Base-by-base conservation (phyloP, 2,888 invertebrate genomes). In the Noctua pronuba region DNA sequence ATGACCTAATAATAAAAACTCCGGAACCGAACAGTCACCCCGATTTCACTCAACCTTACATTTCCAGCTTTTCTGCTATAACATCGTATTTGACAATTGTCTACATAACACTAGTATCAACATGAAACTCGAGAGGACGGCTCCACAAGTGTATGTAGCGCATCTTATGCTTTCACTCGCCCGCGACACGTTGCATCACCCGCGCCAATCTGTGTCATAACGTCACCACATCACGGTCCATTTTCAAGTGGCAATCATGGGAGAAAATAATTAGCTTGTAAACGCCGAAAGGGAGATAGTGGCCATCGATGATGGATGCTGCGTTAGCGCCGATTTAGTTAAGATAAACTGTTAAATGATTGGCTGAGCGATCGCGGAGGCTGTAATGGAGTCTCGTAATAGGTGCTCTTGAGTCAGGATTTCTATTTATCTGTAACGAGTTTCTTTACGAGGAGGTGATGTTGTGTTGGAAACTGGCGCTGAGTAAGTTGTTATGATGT, bases 231-330 rank as follows among this genome's bases (percentile, higher is more conserved):
- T 3, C 67, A 73, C 60, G 76, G 82, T 86, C 46, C 52, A 68
- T 82, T 80, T 77, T 86, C 68, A 73, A 80, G 28, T 75, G 76
- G 65, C 72, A 65, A 55, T 64, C 41, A n/a, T 21, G 75, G 60
- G 85, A 87, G 88, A 88, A 88, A 87, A 86, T 88, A 85, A 87
- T 87, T 83, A 88, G 38, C 52, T 86, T 58, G 75, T 84, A 79
- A 77, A 70, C 58, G 85, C 87, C 87, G 88, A 85, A 87, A 85
- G 79, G 86, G 64, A 84, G 85, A 85, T 87, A 72, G 71, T 64
- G 70, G 71, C 69, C 60, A 75, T 84, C 76, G 35, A 65, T 87
- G 85, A 86, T 87, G 75, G 88, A 85, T 85, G 80, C 41, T 67
- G 69, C 68, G 49, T 38, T 55, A 60, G 78, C 49, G 60, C 41